Evolutionary conservation across 1,140 invertebrate species (phyloP), one percentile per base, ranked within the genome.

Genomic region (Stegodyphus dumicola): DNA sequence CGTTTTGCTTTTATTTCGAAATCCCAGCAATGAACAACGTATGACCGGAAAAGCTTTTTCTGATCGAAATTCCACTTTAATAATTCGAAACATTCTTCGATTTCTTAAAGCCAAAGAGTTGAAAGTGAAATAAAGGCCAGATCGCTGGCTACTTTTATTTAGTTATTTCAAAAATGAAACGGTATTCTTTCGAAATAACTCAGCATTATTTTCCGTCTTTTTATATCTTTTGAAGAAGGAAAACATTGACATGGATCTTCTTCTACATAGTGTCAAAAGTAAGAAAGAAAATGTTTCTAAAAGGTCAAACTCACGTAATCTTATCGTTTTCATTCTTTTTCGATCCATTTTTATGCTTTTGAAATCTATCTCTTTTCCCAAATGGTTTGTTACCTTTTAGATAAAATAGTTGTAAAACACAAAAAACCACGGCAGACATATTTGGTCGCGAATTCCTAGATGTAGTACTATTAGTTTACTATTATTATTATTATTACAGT

Each of bases 171-270:
- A 33, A 33, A 33, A 33, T 33, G 33, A 33, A 33, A 33, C 33
- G 33, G 33, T 33, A 33, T 33, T 33, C 33, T 33, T 33, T 33
- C 3, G 33, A 73, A 73, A 73, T n/a, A 53, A 73, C 15, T 52
- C 17, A 11, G 6, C 70, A 73, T 73, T 52, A 51, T 17, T 73
- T 52, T 17, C 53, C 49, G 49, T 73, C 18, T n/a, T 15, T 53
- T 52, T 73, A 33, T 33, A 33, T 1, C 9, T 71, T 15, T 73
- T 51, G 10, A n/a, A 17, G 70, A n/a, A 73, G 49, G 15, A 73
- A 73, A 73, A 73, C 53, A 73, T 73, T 73, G 70, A 73, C 70
- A 73, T 52, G 70, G 53, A 70, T 70, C 33, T 70, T 49, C 48
- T 49, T 48, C 13, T 15, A 49, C 33, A 73, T 15, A 7, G 10